phyloP scores from a whole-genome alignment of 2,797 vertebrate species.

The Urosaurus nigricauda region DNA sequence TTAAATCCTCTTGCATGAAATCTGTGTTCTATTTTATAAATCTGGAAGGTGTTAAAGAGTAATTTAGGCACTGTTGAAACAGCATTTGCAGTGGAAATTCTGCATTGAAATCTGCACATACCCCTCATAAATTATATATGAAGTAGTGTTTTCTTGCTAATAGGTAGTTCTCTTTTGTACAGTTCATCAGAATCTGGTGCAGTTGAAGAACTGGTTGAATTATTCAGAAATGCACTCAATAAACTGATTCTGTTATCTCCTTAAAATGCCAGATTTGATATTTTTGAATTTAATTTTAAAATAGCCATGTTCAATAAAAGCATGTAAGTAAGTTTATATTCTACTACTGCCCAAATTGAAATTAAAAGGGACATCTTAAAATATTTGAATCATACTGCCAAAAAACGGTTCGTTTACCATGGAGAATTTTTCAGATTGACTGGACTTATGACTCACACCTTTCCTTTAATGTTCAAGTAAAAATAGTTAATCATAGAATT shows the following conservation, averaged over 20 bases:
- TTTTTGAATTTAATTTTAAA: conserved; percentile 33
- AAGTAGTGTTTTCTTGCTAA: background rate
- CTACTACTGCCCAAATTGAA: conserved; percentile 18
- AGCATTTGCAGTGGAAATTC: background rate
- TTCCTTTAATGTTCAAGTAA: conserved; percentile 1
- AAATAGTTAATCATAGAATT: background rate
- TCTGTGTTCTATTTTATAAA: background rate
- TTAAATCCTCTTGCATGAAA: background rate
- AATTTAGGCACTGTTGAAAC: background rate
- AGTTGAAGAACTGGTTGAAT: conserved; percentile 58
- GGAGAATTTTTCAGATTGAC: conserved; percentile 27
- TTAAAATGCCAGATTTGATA: conserved; percentile 56
- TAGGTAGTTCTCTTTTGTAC: conserved; percentile 4
- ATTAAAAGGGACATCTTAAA: conserved; percentile 19
- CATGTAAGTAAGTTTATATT: conserved; percentile 40
- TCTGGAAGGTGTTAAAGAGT: background rate
- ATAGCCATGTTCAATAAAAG: conserved; percentile 18
- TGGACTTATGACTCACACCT: conserved; percentile 16
- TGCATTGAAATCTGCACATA: background rate
- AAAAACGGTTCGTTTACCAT: conserved; percentile 36
- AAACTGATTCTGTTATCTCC: conserved; percentile 53
- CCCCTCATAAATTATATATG: background rate
- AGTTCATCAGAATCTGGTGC: conserved; percentile 19
- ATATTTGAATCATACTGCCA: background rate
- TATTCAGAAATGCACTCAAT: conserved; percentile 59